Evolutionary conservation across 2,888 invertebrate species (phyloP), one percentile per base, ranked within the genome.

Genomic region (Drosophila aldrichi): DNA sequence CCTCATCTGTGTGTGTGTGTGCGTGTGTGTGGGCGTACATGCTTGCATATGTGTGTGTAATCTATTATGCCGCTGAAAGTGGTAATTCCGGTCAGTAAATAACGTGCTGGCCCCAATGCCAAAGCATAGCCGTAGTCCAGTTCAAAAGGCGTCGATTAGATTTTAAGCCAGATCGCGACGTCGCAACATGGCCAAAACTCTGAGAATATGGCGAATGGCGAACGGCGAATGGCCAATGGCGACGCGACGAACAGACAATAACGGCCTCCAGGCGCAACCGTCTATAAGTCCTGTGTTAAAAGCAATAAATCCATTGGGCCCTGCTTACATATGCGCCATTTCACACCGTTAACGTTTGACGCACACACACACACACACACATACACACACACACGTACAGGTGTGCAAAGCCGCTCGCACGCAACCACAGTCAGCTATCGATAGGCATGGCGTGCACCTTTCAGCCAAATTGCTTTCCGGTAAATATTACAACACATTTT

Each of bases 51-150:
- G 55, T 88, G 70, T 82, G 77, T 70, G 79, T 88, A 89, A 87
- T 87, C 88, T 87, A 89, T 87, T 87, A 85, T 88, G 67, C 79
- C 81, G 90, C 83, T 87, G 90, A 89, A 87, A 87, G 88, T 86
- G 86, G 86, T 86, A 82, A 89, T 86, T 86, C 86, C 86, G 86
- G 86, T 81, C 89, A 85, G 88, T 87, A 87, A 87, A 87, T 89
- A 87, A 84, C 85, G 73, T 63, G 72, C 70, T 82, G 82, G 73
- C 71, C 75, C 76, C 76, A 66, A 82, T 74, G 74, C 77, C 72
- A 66, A 34, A 65, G 51, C 65, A 63, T 32, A 55, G 43, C 58
- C 34, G 16, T 1, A 52, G 32, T 57, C 43, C 34, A 48, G 43
- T 36, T 66, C 66, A n/a, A 52, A 68, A 69, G 77, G 67, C 77